These are phyloP conservation scores for Drosophila anomelani DNA, from an alignment of 2,888 invertebrate species.

Conservation along the genomic window DNA sequence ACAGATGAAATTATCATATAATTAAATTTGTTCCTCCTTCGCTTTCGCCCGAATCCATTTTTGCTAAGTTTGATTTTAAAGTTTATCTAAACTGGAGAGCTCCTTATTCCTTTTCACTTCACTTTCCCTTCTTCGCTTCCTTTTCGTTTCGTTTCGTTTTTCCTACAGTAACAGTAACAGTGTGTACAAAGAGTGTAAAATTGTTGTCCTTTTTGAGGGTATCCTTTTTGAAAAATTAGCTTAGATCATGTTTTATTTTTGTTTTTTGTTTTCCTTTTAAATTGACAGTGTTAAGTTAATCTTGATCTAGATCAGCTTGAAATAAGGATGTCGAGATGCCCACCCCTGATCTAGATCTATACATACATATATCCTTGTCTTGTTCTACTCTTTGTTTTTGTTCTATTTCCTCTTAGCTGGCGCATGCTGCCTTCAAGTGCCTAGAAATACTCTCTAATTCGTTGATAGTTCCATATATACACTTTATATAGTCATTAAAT, in stretches of 20 bases:
- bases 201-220: slow-evolving; percentile 35
- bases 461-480: slow-evolving; percentile 73
- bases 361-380: slow-evolving; percentile 8
- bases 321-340: neutral
- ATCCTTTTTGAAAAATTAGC: slow-evolving; percentile 40
- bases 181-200: slow-evolving; percentile 74
- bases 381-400: slow-evolving; percentile 9
- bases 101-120: slow-evolving; percentile 3
- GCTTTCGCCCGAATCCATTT: slow-evolving; percentile 39
- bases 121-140: slow-evolving; percentile 1
- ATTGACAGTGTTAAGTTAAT: slow-evolving; percentile 71
- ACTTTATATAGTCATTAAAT: slow-evolving; percentile 48
- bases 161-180: slow-evolving; percentile 28
- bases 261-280: slow-evolving; percentile 10
- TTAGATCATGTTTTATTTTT: slow-evolving; percentile 49
- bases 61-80: slow-evolving; percentile 65
- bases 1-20: slow-evolving; percentile 82
- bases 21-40: slow-evolving; percentile 62
- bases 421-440: slow-evolving; percentile 13
- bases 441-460: slow-evolving; percentile 65
- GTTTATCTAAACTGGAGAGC: slow-evolving; percentile 64
- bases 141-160: slow-evolving; percentile 8
- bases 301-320: slow-evolving; percentile 1
- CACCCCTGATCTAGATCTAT: slow-evolving; percentile 3
- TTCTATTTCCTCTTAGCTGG: slow-evolving; percentile 7